These are phyloP conservation scores for Oryzias melastigma DNA, from an alignment of 2,113 vertebrate species.

Conservation along the genomic window DNA sequence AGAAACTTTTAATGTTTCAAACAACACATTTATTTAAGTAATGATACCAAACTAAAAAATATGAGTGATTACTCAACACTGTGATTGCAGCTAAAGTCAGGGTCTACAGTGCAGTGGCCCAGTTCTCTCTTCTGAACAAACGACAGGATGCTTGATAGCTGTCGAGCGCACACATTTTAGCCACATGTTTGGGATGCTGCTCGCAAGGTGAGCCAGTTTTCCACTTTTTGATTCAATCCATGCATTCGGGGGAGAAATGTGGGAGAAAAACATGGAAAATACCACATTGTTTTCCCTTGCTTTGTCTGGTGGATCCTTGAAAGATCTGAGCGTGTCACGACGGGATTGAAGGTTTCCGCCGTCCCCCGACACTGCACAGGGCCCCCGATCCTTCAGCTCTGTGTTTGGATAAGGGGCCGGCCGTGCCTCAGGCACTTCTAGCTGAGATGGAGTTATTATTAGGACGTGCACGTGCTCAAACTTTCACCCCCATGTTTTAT, in stretches of 20 bases:
- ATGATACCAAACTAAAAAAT: no score
- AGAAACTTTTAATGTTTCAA: no score
- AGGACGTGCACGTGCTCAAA: slow-evolving; percentile 50
- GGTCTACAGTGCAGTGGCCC: no score
- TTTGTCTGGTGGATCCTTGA: neutral
- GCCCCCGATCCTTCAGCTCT: slow-evolving; percentile 24
- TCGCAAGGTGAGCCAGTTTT: slow-evolving; percentile 44
- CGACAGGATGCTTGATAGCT: slow-evolving; percentile 4
- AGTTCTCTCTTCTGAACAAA: slow-evolving; percentile 12
- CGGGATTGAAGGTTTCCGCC: slow-evolving; percentile 68
- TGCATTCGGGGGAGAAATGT: slow-evolving; percentile 61
- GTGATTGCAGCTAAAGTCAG: no score
- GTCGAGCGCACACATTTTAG: slow-evolving; percentile 27
- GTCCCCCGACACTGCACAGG: slow-evolving; percentile 50
- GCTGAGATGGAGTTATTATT: slow-evolving; percentile 68
- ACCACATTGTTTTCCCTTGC: slow-evolving; percentile 26
- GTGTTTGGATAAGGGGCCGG: slow-evolving; percentile 62
- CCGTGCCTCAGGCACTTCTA: slow-evolving; percentile 55
- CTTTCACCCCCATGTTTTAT: slow-evolving; percentile 11
- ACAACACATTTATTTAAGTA: no score
- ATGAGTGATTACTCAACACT: no score
- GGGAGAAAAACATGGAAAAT: slow-evolving; percentile 45
- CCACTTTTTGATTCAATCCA: slow-evolving; percentile 58
- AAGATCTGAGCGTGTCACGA: slow-evolving; percentile 61
- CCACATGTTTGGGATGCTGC: slow-evolving; percentile 38